Conservation (phyloP, 2,888 invertebrate genomes). For the Cosmia trapezina region DNA sequence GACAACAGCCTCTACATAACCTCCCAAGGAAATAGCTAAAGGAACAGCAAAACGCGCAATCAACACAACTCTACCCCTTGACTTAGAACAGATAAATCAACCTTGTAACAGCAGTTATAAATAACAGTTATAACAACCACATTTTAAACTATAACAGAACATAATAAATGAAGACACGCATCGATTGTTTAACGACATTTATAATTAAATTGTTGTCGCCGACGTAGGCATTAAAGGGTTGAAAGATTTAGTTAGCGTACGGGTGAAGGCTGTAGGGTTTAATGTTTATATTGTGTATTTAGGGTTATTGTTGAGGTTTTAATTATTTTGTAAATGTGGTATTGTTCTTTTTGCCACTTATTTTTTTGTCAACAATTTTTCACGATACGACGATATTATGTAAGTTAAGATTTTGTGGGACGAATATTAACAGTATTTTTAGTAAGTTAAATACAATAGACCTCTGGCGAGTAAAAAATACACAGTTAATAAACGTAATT, state of each 20-base stretch:
- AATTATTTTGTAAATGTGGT: slow-evolving; percentile 5
- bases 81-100: slow-evolving; percentile 80
- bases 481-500: too few species aligned
- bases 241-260: slow-evolving; percentile 72
- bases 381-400: too few species aligned
- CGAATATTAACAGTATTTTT: too few species aligned
- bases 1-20: slow-evolving; percentile 59
- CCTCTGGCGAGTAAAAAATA: too few species aligned
- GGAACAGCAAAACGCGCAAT: slow-evolving; percentile 78
- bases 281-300: slow-evolving; percentile 41
- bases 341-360: background rate
- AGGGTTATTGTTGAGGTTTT: slow-evolving; percentile 23
- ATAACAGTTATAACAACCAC: slow-evolving; percentile 86
- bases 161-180: slow-evolving; percentile 87
- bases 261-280: slow-evolving; percentile 14
- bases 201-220: slow-evolving; percentile 83
- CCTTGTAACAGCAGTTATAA: slow-evolving; percentile 75
- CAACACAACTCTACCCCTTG: slow-evolving; percentile 79
- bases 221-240: slow-evolving; percentile 79
- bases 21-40: slow-evolving; percentile 66
- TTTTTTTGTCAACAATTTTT: background rate
- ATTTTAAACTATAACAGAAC: slow-evolving; percentile 87
- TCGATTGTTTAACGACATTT: slow-evolving; percentile 87
- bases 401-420: too few species aligned
- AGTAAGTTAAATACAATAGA: too few species aligned